Percentiles rank a stretch among this genome's conserved stretches.
Evolutionary conservation across 2,797 vertebrate species (phyloP).

Genomic region (Siniperca scherzeri): DNA sequence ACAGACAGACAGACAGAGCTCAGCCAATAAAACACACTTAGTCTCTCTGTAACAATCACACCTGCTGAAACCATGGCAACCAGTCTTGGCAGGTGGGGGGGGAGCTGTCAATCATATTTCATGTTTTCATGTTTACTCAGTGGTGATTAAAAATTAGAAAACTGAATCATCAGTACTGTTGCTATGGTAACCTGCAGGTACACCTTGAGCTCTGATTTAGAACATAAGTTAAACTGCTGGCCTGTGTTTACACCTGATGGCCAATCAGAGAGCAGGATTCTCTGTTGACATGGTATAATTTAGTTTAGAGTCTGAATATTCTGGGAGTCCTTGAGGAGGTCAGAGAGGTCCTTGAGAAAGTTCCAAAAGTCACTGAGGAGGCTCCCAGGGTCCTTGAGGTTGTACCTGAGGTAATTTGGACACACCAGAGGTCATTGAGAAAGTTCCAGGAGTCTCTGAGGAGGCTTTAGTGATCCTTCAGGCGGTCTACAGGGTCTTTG

Average conservation of each 20-base stretch:
- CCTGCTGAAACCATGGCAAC: constrained; percentile 40
- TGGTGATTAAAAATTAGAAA: neutral
- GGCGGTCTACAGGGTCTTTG: neutral
- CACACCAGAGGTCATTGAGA: neutral
- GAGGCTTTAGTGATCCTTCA: neutral
- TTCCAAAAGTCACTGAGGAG: neutral
- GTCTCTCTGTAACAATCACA: constrained; percentile 18
- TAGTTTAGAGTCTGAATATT: neutral
- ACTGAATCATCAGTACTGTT: neutral
- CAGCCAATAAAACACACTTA: constrained; percentile 62
- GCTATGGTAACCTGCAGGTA: neutral
- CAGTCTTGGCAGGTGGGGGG: neutral
- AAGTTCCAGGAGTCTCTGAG: neutral
- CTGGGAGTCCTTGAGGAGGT: neutral
- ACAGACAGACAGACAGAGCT: constrained; percentile 36
- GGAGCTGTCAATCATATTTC: constrained; percentile 29
- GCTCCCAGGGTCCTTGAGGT: neutral
- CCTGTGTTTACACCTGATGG: neutral
- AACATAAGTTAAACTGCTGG: neutral
- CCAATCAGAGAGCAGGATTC: constrained; percentile 11
- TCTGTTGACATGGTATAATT: neutral
- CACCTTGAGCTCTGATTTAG: neutral
- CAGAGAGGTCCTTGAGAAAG: neutral
- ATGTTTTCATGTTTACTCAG: constrained; percentile 3
- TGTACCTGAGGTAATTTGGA: too few species aligned